phyloP scores from a whole-genome alignment of 2,113 vertebrate genomes.

The Pollachius pollachius region DNA sequence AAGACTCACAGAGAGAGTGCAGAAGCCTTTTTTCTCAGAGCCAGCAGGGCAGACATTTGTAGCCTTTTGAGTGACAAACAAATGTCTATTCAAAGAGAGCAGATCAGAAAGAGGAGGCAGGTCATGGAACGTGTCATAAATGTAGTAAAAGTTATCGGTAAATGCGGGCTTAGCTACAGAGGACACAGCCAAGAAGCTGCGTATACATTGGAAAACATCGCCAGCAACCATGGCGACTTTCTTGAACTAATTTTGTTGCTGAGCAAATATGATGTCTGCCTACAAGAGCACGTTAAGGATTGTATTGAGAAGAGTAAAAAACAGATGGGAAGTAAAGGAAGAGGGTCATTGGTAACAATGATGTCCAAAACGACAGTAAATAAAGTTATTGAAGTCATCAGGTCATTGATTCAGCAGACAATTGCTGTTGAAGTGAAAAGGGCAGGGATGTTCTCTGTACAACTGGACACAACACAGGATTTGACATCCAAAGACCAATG shows the following conservation, averaged over 20 bases:
- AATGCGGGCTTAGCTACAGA: no score
- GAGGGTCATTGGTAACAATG: slow-evolving; percentile 9
- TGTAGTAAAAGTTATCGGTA: no score
- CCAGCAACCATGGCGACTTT: slow-evolving; percentile 17
- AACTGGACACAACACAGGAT: slow-evolving; percentile 24
- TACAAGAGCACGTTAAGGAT: slow-evolving; percentile 17
- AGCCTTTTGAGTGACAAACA: no score
- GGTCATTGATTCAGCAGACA: slow-evolving; percentile 1
- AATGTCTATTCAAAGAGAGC: no score
- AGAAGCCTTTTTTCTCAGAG: no score
- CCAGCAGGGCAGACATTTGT: no score
- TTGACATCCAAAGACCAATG: slow-evolving; percentile 21
- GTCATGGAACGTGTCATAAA: no score
- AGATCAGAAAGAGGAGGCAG: no score
- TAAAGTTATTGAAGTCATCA: slow-evolving; percentile 9
- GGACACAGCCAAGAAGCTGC: no score
- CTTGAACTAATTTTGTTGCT: slow-evolving; percentile 17
- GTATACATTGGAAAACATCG: no score
- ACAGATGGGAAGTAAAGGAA: slow-evolving; percentile 11
- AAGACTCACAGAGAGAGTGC: no score
- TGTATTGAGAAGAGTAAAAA: slow-evolving; percentile 17
- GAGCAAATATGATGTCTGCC: slow-evolving; percentile 22
- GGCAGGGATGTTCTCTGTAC: slow-evolving; percentile 25
- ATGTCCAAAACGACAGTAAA: slow-evolving; percentile 15
- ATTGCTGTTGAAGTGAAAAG: slow-evolving; percentile 15